Conservation (phyloP, 1,140 invertebrate genomes). For the Neodiprion virginianus region DNA sequence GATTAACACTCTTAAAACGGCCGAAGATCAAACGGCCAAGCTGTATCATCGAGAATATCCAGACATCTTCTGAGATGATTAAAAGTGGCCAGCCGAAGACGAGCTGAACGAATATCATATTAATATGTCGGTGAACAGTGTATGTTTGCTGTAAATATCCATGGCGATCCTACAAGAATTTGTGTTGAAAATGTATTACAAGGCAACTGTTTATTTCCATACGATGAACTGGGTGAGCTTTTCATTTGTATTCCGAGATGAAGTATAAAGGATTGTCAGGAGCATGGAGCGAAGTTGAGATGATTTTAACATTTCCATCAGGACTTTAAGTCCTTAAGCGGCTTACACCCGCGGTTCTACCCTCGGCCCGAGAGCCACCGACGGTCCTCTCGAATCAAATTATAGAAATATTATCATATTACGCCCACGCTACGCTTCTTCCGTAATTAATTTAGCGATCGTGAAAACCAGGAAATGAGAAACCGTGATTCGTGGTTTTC, state of each 20-base stretch:
- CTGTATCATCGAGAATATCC: too few species aligned
- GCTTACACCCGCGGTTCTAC: not conserved
- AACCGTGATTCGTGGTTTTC: not conserved
- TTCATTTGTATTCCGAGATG: not conserved
- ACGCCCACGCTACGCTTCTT: not conserved
- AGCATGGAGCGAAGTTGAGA: not conserved
- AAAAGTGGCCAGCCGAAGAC: too few species aligned
- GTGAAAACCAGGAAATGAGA: not conserved
- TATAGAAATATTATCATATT: slow-evolving; percentile 8
- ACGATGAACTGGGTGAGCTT: not conserved
- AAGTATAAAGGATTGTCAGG: not conserved
- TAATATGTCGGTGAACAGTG: too few species aligned
- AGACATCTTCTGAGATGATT: too few species aligned
- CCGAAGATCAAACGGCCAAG: too few species aligned
- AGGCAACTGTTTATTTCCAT: too few species aligned
- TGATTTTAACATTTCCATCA: slow-evolving; percentile 1
- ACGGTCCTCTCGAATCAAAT: not conserved
- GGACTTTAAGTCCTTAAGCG: slow-evolving; percentile 3
- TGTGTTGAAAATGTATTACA: too few species aligned
- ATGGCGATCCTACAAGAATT: too few species aligned
- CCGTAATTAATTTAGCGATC: not conserved
- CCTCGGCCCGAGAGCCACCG: not conserved
- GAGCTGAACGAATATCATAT: too few species aligned
- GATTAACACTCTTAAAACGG: too few species aligned
- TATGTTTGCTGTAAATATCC: too few species aligned